phyloP scores from a whole-genome alignment of 2,113 vertebrate genomes.

The Brienomyrus brachyistius region DNA sequence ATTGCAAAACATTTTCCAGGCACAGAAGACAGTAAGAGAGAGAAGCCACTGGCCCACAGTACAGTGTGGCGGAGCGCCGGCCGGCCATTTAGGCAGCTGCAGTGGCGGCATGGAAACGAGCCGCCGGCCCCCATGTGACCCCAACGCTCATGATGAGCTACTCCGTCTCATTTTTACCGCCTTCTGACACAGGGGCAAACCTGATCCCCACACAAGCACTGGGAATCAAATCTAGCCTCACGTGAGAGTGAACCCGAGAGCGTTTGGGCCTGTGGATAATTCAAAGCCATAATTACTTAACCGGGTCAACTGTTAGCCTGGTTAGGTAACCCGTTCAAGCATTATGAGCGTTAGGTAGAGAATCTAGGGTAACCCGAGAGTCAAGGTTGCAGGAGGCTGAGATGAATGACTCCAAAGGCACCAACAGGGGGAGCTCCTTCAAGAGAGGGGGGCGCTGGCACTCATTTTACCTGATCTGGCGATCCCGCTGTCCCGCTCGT shows the following conservation, averaged over 20 bases:
- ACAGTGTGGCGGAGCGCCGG: not conserved
- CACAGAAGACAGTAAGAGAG: not conserved
- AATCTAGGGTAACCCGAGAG: not conserved
- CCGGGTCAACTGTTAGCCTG: not conserved
- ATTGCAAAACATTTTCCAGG: constrained; percentile 37
- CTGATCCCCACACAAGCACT: not conserved
- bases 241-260: not conserved
- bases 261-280: not conserved
- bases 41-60: not conserved
- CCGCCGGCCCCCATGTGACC: not conserved
- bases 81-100: not conserved
- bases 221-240: not conserved
- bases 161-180: not conserved
- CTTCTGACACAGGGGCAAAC: not conserved
- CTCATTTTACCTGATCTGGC: constrained; percentile 84
- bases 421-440: not conserved
- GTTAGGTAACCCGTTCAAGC: not conserved
- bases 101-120: not conserved
- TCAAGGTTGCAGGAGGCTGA: not conserved
- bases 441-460: not conserved
- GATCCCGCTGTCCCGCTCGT: constrained; percentile 95
- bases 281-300: constrained; percentile 4
- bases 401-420: not conserved
- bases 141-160: not conserved
- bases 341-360: not conserved